Conservation (phyloP, 2,797 vertebrate species). For the Euphonia xanthogaster region DNA sequence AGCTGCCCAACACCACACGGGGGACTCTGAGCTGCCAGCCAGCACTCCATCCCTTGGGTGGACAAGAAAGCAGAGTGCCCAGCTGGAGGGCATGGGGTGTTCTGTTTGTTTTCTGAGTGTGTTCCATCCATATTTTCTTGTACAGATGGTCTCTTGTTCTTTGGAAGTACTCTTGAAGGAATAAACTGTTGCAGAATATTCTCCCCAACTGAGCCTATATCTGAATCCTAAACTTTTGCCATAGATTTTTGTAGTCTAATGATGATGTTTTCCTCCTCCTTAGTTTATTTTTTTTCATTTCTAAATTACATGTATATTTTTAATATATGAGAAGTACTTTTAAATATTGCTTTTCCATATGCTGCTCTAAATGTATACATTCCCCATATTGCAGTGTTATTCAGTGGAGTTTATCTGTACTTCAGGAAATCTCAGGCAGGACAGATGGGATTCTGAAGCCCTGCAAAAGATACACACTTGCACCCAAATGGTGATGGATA, state of each 20-base stretch:
- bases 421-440: neutral
- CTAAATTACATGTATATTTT: neutral
- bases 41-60: neutral
- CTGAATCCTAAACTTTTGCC: neutral
- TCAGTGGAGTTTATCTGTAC: neutral
- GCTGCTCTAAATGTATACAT: neutral
- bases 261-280: neutral
- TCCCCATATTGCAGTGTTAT: neutral
- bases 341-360: constrained; percentile 31
- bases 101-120: neutral
- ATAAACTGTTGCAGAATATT: neutral
- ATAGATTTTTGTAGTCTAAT: neutral
- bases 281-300: neutral
- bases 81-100: neutral
- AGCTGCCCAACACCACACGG: fast-evolving
- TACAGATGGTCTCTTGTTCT: neutral
- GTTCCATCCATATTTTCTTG: neutral
- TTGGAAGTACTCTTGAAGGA: neutral
- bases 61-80: neutral
- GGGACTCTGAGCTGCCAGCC: neutral
- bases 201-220: neutral
- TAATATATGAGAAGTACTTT: neutral
- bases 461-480: neutral
- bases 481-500: neutral
- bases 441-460: neutral